phyloP scores from a whole-genome alignment of 1,140 invertebrate genomes.

The Diachasma alloeum region DNA sequence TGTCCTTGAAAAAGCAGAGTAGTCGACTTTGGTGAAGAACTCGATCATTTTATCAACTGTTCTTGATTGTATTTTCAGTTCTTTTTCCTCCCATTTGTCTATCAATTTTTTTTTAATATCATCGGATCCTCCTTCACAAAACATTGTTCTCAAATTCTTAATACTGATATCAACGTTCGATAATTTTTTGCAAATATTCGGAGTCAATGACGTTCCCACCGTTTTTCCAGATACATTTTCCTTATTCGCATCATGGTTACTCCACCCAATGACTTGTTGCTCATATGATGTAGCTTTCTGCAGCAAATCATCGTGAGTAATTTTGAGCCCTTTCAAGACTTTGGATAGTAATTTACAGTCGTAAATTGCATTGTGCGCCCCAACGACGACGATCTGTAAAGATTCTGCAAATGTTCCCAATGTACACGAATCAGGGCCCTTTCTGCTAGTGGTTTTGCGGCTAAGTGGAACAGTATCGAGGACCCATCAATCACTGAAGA shows the following conservation, averaged over 20 bases:
- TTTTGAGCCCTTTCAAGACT: constrained; percentile 2
- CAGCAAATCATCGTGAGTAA: background rate
- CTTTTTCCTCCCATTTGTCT: background rate
- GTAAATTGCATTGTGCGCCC: constrained; percentile 17
- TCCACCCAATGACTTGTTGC: background rate
- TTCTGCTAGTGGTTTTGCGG: no score
- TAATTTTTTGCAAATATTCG: background rate
- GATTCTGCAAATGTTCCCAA: no score
- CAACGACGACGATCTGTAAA: no score
- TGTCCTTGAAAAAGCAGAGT: no score
- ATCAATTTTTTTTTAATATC: background rate
- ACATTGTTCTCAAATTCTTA: background rate
- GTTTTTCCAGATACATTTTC: background rate
- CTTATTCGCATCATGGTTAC: background rate
- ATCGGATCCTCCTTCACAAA: background rate
- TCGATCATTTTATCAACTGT: background rate
- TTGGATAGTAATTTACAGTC: constrained; percentile 9
- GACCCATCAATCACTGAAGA: no score
- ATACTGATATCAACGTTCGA: background rate
- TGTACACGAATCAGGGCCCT: no score
- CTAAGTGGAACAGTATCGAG: no score
- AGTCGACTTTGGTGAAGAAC: no score
- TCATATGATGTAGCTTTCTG: background rate
- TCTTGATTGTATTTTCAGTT: background rate
- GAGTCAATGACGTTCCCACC: background rate